Evolutionary conservation across 1,140 invertebrate genomes (phyloP), one percentile per base, ranked within the genome.

Genomic region (Triops longicaudatus): DNA sequence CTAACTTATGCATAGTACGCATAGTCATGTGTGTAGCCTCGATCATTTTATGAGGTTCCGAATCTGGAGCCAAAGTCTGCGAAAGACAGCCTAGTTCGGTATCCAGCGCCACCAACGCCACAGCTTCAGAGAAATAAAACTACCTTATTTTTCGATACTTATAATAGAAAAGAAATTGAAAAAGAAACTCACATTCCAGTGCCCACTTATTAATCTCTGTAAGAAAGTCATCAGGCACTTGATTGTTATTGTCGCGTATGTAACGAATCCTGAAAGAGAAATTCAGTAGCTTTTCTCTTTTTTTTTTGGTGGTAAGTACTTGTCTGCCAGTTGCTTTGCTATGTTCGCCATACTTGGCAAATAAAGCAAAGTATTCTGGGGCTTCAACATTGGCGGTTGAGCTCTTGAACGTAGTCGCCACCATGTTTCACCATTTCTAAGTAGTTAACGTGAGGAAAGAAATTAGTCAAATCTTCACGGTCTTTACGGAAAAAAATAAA

Each of bases 121-220:
- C 94, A 84, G 92, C 93, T 95, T 82, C 6, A 83, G 76, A 73
- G 72, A 28, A 27, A 63, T n/a, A 50, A 80, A 44, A 42, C 0
- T 63, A 17, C n/a, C n/a, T n/a, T n/a, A n/a, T n/a, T n/a, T n/a
- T n/a, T n/a, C n/a, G n/a, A n/a, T n/a, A n/a, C n/a, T n/a, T n/a
- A n/a, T n/a, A n/a, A n/a, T n/a, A n/a, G n/a, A n/a, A n/a, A n/a
- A n/a, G n/a, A 50, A 27, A 72, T 72, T 7, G 26, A 31, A 10
- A 72, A 72, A 43, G 42, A 26, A 80, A 88, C 90, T 90, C 86
- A 94, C 93, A 94, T 88, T 95, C 93, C 42, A 96, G 85, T 1
- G 93, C 91, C 91, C 93, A 93, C 87, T 93, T 93, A 82, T 94
- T 92, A 50, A 94, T 88, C 85, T 93, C 92, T 77, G 89, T 91